Evolutionary conservation across 2,797 vertebrate species (phyloP).

Genomic region (Neosalanx taihuensis): DNA sequence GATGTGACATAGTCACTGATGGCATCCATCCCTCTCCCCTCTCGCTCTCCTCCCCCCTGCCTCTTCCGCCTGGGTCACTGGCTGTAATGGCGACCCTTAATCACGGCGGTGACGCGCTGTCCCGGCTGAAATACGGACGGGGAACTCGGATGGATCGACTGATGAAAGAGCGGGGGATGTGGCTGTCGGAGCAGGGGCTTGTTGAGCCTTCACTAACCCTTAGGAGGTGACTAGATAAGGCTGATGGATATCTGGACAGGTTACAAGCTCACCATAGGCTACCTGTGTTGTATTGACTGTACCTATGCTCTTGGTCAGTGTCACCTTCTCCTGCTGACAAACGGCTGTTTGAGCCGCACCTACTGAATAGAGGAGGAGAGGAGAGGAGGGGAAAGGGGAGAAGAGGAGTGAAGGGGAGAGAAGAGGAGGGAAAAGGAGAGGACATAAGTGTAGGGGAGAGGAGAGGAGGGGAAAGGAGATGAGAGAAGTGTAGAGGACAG

Average conservation of each 20-base stretch:
- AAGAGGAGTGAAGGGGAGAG: too few relatives aligned
- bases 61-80: conserved; percentile 36
- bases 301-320: conserved; percentile 19
- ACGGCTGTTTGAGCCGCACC: conserved; percentile 7
- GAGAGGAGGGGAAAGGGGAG: background rate
- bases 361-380: background rate
- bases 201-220: conserved; percentile 20
- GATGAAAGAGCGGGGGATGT: conserved; percentile 37
- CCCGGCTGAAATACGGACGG: conserved; percentile 42
- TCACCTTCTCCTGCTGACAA: conserved; percentile 18
- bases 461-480: background rate
- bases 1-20: conserved; percentile 41
- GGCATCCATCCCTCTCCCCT: conserved; percentile 15
- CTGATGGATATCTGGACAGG: conserved; percentile 19
- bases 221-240: conserved; percentile 29
- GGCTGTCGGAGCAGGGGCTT: conserved; percentile 23
- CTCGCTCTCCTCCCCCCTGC: conserved; percentile 9
- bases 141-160: conserved; percentile 31
- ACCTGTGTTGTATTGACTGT: background rate
- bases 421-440: too few relatives aligned
- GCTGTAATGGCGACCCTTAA: conserved; percentile 51
- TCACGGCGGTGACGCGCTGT: conserved; percentile 50
- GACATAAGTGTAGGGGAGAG: background rate
- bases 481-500: background rate
- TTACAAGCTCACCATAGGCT: conserved; percentile 4